Base-by-base conservation (phyloP, 2,888 invertebrate species). In the Microplitis deprimator region DNA sequence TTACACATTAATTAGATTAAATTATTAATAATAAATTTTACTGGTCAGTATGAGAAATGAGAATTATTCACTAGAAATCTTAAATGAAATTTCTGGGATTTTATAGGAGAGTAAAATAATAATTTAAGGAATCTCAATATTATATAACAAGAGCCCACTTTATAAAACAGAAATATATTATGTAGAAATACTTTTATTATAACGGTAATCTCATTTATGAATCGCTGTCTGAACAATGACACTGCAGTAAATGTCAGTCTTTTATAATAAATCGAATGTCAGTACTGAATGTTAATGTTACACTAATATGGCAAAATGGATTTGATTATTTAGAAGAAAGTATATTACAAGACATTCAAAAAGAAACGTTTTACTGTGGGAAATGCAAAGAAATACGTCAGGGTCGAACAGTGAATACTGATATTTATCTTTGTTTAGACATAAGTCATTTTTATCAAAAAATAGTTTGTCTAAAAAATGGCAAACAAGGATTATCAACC, bases 381-480 rank as follows among this genome's bases (percentile, higher is more conserved):
- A 17, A n/a, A 61, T 61, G 61, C n/a, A 7, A n/a, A 61, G n/a
- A 7, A 16, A 7, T 13, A 13, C 6, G 6, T 13, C 6, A 7
- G 6, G n/a, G n/a, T 13, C 8, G 61, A 61, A 61, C 61, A 6
- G n/a, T 61, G 2, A 61, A 61, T n/a, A n/a, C 16, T 13, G 16
- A 61, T 13, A n/a, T 6, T n/a, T 61, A 13, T 61, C 61, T 61
- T n/a, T 61, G 61, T n/a, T 13, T 61, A n/a, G n/a, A 7, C 16
- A n/a, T 61, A n/a, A n/a, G n/a, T n/a, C 61, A 61, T 61, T 61
- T 61, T 61, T 61, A 61, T 61, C 1, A 61, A 61, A 61, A 61
- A 61, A 13, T 17, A 7, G 6, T 61, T 61, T 61, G 6, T 61
- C 16, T 2, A n/a, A 61, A 61, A 16, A n/a, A 61, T 16, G n/a